Base-by-base conservation (phyloP, 1,140 invertebrate genomes). In the Panagrolaimus sp. region DNA sequence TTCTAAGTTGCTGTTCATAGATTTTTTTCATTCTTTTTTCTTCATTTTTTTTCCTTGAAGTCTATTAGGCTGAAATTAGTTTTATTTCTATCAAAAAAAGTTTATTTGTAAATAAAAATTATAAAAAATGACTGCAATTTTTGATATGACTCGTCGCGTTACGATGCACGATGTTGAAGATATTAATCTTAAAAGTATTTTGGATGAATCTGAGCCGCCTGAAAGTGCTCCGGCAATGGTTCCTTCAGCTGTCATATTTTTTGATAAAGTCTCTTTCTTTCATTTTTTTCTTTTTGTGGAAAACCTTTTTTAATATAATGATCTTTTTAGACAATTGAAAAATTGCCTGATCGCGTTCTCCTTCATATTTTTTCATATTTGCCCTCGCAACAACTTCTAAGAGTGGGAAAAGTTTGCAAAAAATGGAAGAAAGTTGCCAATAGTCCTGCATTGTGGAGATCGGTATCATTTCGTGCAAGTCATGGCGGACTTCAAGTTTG, bases 401-500 rank as follows among this genome's bases (percentile, higher is more conserved):
- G 89, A 45, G 88, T 96, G 84, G 94, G 94, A 0, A 87, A 89
- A 70, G 91, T 98, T 0, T 95, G 92, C 85, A 91, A 90, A 82
- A 89, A 91, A 84, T 96, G 93, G 93, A 87, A 93, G 7, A 87
- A 90, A 82, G 90, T 98, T 24, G 93, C 95, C 0, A 96, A 97
- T 85, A 92, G 96, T 84, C 93, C 92, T 7, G 87, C 88, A 9
- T 86, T 99, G 0, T 99, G 96, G 96, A 90, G 90, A 70, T 88
- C 90, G 80, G 94, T 99, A n/a, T 98, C 94, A 0, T 85, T 99
- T 48, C 87, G 96, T 26, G 94, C 96, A 15, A 95, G 97, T 85
- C 90, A 95, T 76, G 96, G 94, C 43, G 95, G 95, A n/a, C 86
- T 97, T 43, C 71, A 78, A 65, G 82, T 84, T 63, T 70, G 17